phyloP scores from a whole-genome alignment of 2,113 vertebrate genomes.

The Entelurus aequoreus region DNA sequence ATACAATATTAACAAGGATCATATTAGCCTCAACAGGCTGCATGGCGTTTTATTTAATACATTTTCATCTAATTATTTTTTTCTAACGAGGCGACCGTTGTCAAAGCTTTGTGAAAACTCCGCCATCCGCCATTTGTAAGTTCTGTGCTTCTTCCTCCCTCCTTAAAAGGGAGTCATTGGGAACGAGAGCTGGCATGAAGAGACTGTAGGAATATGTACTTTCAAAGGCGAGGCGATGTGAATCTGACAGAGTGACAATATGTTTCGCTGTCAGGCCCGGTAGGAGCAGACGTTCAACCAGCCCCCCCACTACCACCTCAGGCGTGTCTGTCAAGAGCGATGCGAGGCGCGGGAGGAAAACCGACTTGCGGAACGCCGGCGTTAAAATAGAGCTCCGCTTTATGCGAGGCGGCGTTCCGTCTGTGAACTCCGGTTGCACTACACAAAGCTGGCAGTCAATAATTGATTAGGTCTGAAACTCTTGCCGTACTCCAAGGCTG shows the following conservation, averaged over 20 bases:
- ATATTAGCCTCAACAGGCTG: too few relatives aligned
- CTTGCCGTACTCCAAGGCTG: slow-evolving; percentile 7
- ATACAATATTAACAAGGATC: too few relatives aligned
- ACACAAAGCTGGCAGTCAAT: slow-evolving; percentile 41
- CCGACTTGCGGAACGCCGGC: slow-evolving; percentile 11
- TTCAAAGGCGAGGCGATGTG: slow-evolving; percentile 28
- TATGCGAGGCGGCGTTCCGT: slow-evolving; percentile 24
- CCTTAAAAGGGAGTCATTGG: not conserved
- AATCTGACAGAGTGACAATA: slow-evolving; percentile 35
- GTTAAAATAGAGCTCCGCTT: slow-evolving; percentile 28
- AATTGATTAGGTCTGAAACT: slow-evolving; percentile 47
- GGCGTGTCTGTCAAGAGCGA: slow-evolving; percentile 28
- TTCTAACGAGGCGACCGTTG: too few relatives aligned
- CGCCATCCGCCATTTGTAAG: too few relatives aligned
- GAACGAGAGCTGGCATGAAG: not conserved
- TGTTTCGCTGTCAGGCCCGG: slow-evolving; percentile 30
- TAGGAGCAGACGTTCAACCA: slow-evolving; percentile 14
- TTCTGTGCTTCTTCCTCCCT: not conserved
- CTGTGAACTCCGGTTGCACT: slow-evolving; percentile 47
- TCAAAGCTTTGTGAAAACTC: too few relatives aligned
- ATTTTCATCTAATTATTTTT: too few relatives aligned
- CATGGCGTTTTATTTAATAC: too few relatives aligned
- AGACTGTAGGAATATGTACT: slow-evolving; percentile 17
- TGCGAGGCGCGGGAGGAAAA: slow-evolving; percentile 5
- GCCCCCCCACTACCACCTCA: not conserved